Evolutionary conservation across 1,140 invertebrate genomes (phyloP).

Genomic region (Rhopalosiphum padi): DNA sequence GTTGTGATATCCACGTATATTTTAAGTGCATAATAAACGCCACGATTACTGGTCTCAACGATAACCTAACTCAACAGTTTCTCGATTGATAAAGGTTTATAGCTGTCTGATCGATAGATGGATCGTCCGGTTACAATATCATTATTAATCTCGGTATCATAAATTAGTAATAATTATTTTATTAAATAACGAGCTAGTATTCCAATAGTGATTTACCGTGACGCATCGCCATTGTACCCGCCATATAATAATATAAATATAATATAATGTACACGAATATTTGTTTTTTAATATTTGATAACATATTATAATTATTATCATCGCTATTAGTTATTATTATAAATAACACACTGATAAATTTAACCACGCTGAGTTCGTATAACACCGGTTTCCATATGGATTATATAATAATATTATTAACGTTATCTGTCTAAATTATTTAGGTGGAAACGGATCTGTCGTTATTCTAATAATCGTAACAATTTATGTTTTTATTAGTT

Average conservation of each 20-base stretch:
- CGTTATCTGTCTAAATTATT: neutral
- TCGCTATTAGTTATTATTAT: neutral
- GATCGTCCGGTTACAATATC: neutral
- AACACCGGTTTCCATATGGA: neutral
- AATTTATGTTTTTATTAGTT: neutral
- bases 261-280: neutral
- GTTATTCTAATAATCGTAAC: neutral
- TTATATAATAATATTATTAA: neutral
- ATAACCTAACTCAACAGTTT: neutral
- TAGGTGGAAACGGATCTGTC: neutral
- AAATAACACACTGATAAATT: neutral
- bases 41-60: neutral
- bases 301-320: neutral
- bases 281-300: neutral
- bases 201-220: neutral
- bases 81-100: neutral
- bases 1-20: no score
- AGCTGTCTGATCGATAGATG: neutral
- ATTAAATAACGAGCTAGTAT: neutral
- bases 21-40: no score
- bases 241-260: neutral
- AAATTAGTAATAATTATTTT: neutral
- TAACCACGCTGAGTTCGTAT: neutral
- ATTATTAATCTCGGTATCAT: neutral
- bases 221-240: neutral